Base-by-base conservation (phyloP, 2,888 invertebrate genomes). In the Neria commutata region DNA sequence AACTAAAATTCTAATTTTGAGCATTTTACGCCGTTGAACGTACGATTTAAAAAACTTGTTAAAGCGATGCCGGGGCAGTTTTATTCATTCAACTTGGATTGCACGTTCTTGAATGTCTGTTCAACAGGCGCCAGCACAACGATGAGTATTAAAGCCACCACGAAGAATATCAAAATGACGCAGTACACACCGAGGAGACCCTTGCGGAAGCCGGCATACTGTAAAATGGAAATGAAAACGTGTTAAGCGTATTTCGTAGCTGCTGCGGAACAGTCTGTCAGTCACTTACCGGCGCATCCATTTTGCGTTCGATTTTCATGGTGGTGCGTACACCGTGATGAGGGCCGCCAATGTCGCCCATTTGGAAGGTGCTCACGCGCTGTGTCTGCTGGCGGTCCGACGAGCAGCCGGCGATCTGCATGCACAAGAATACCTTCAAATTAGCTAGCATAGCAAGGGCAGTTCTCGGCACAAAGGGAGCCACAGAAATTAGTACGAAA, bases 141-240 rank as follows among this genome's bases (percentile, higher is more conserved):
- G 48, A 94, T 85, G 59, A 91, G 86, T 56, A 95, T 87, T 73
- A 95, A 85, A 6, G 87, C 89, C 11, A 89, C 83, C 0, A 89
- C 87, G 68, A 95, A 87, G 19, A 87, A 82, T 16, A 87, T 74
- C 56, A 92, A 84, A 48, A 91, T 85, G 1, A 93, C 83, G 37
- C 89, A 86, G 79, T 95, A 95, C 37, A 95, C 77, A n/a, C 87
- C 89, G 45, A 96, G 85, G 54, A 94, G 83, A 55, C 89, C 85
- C 74, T 91, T 91, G 69, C 95, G 86, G 81, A 92, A 87, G 52
- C 86, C 86, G 2, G 90, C 86, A 78, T 90, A 91, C 94, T 95
- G 86, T 54, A 25, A 40, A 61, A 8, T 19, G 83, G 85, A 10
- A 34, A 17, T 37, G 2, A 58, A 16, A 2, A 45, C 19, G 11